A percentile compares a stretch with the other conserved stretches of the same genome.
These are phyloP conservation scores for Dipodomys merriami DNA, from an alignment of 2,113 vertebrate species.

Conservation along the genomic window DNA sequence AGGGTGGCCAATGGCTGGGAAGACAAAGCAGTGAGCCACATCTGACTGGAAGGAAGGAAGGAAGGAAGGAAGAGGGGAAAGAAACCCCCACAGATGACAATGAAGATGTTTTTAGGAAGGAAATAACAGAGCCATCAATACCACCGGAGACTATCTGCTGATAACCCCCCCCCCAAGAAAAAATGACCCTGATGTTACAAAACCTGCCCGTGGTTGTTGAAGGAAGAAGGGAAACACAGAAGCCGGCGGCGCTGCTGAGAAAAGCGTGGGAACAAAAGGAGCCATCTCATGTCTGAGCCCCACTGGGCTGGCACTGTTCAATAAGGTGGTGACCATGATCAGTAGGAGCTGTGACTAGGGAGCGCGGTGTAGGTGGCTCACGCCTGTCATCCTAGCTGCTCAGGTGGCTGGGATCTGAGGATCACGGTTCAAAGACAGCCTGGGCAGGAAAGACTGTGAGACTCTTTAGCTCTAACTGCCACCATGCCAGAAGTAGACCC, in stretches of 20 bases:
- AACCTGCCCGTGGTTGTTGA: background rate
- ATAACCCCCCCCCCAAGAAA: background rate
- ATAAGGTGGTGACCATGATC: background rate
- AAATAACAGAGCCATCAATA: background rate
- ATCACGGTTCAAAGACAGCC: too few relatives aligned
- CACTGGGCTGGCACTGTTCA: background rate
- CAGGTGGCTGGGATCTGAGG: too few relatives aligned
- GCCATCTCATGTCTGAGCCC: background rate
- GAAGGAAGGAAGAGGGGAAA: too few relatives aligned
- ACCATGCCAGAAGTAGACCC: too few relatives aligned
- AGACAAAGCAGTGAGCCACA: background rate
- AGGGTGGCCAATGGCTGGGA: accelerated
- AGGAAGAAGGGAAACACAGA: background rate
- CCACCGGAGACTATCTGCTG: background rate
- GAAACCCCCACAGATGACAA: background rate
- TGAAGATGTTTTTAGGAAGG: background rate
- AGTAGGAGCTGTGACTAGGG: background rate
- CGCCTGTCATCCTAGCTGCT: too few relatives aligned
- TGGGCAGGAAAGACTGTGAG: too few relatives aligned
- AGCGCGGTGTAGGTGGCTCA: too few relatives aligned
- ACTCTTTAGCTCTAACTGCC: too few relatives aligned
- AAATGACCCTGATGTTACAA: background rate
- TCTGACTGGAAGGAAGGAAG: background rate
- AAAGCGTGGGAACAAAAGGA: background rate
- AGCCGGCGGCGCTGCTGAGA: background rate